These are phyloP conservation scores for Tinea pellionella DNA, from an alignment of 2,888 invertebrate genomes.

Conservation along the genomic window DNA sequence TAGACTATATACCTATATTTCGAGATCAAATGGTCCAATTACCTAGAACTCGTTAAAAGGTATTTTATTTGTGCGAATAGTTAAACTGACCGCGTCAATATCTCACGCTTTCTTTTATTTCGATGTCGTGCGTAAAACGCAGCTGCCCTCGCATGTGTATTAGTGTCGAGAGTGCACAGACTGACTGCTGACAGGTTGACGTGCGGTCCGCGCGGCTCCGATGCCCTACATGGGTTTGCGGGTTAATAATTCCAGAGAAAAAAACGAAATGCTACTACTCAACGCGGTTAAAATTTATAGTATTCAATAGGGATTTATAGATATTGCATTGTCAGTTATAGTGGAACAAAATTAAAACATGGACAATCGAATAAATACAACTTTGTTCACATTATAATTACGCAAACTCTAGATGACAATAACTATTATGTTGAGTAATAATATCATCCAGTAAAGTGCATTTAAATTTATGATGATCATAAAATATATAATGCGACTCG, in stretches of 20 bases:
- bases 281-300: constrained; percentile 5
- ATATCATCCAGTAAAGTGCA: background rate
- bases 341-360: background rate
- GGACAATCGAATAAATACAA: background rate
- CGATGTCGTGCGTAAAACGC: constrained; percentile 30
- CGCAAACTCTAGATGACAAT: too few relatives aligned
- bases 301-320: constrained; percentile 9
- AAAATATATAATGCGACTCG: background rate
- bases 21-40: background rate
- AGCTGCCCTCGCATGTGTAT: constrained; percentile 27
- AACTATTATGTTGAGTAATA: background rate
- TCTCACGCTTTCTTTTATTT: constrained; percentile 48
- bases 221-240: constrained; percentile 10
- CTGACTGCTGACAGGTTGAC: constrained; percentile 15
- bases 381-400: too few relatives aligned
- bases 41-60: background rate
- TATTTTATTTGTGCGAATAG: background rate
- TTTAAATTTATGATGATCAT: background rate
- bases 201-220: constrained; percentile 8
- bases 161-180: constrained; percentile 28
- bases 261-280: constrained; percentile 6
- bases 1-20: background rate
- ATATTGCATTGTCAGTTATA: background rate
- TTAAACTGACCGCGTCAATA: constrained; percentile 24
- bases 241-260: constrained; percentile 9